Evolutionary conservation across 1,140 invertebrate genomes (phyloP), one percentile per base, ranked within the genome.

Genomic region (Kradibia gibbosae): DNA sequence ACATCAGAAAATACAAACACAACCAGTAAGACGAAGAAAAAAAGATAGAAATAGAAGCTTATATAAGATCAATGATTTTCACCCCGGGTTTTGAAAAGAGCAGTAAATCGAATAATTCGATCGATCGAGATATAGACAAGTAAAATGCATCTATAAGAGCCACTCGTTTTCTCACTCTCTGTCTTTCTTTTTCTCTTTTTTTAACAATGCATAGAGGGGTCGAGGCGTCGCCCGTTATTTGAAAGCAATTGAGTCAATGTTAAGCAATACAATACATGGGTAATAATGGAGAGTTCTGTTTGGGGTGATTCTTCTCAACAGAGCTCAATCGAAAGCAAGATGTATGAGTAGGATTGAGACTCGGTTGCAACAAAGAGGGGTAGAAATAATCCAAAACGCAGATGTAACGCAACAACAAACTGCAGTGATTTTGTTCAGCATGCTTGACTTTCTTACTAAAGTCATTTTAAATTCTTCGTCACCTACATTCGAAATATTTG

Each of bases 161-260:
- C 39, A 67, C 67, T 82, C 67, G 53, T 78, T 75, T 72, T 34
- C 3, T 71, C 34, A 39, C 42, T 42, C 25, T 11, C 5, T 48
- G 10, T 48, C 22, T 82, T 70, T 78, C 72, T 67, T 45, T 83
- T 45, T 34, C 57, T 81, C 72, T 62, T 60, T 78, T 65, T 77
- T 34, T 82, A 34, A 42, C 78, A 73, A 17, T 45, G 25, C 7
- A 34, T 13, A 79, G 71, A 31, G 39, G 78, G 70, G 71, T 60
- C 34, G 60, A 80, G 45, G 79, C 79, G 79, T 67, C 79, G 79
- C 42, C 75, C 87, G 89, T 91, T 91, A 91, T 91, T 91, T 88
- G 89, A 91, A 91, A 91, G 90, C 90, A 91, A 91, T 91, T 89
- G 90, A 91, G 90, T 88, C 89, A 89, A 89, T 90, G 89, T 91